Evolutionary conservation across 2,797 vertebrate species (phyloP).

Genomic region (Coracias cyanogaster): DNA sequence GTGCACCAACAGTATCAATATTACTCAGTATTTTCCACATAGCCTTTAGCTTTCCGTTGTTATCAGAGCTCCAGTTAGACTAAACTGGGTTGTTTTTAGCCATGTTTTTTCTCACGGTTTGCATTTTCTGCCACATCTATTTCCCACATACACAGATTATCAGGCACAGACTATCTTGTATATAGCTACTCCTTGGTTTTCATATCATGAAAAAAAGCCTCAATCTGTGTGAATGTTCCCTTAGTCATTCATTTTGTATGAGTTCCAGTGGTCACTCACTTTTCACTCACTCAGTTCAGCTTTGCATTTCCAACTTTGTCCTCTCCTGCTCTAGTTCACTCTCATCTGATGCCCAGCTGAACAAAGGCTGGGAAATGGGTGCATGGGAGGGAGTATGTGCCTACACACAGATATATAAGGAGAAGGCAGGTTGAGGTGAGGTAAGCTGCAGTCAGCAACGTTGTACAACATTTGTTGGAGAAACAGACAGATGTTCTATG

Average conservation of each 20-base stretch:
- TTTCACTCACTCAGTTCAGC: background rate
- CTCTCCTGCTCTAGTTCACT: background rate
- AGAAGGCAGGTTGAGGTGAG: background rate
- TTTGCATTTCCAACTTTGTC: background rate
- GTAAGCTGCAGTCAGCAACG: background rate
- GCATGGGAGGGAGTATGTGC: accelerated
- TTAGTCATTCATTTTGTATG: background rate
- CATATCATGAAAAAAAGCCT: background rate
- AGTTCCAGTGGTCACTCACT: background rate
- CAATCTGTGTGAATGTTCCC: background rate
- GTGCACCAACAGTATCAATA: background rate
- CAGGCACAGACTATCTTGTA: background rate
- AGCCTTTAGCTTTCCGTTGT: background rate
- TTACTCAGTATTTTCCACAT: background rate
- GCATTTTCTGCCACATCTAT: background rate
- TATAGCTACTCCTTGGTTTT: background rate
- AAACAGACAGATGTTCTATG: background rate
- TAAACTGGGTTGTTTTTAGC: background rate
- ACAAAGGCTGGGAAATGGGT: background rate
- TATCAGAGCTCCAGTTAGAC: background rate
- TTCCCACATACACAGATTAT: background rate
- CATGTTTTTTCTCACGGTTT: background rate
- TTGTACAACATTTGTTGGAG: background rate
- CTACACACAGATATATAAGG: background rate
- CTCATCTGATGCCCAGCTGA: background rate